A percentile compares a stretch with the other conserved stretches of the same genome.
These are phyloP conservation scores for Deilephila porcellus DNA, from an alignment of 2,888 invertebrate genomes.

Conservation along the genomic window DNA sequence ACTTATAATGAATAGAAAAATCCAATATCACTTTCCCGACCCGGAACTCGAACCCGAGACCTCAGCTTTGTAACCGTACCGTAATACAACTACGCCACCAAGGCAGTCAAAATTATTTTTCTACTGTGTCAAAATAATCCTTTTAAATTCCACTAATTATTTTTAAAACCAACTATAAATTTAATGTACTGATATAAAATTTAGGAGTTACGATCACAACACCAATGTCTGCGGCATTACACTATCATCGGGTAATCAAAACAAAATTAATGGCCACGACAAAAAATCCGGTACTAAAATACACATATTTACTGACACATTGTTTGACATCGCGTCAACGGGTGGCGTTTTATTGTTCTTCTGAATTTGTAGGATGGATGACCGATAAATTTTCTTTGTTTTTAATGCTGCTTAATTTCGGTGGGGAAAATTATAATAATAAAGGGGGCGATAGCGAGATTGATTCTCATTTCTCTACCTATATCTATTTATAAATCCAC, in stretches of 20 bases:
- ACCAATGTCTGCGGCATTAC: neutral
- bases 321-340: conserved; percentile 6
- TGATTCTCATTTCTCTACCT: too few species aligned
- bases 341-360: neutral
- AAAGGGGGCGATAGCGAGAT: neutral
- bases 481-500: too few species aligned
- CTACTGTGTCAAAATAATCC: too few species aligned
- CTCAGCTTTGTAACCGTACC: too few species aligned
- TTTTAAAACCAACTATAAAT: neutral
- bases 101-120: too few species aligned
- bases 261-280: conserved; percentile 1
- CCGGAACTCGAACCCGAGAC: too few species aligned
- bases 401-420: neutral
- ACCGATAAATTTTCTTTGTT: neutral
- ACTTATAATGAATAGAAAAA: too few species aligned
- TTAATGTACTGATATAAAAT: neutral
- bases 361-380: conserved; percentile 2
- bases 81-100: too few species aligned
- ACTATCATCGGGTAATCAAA: conserved; percentile 6
- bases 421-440: neutral
- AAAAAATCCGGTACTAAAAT: conserved; percentile 5
- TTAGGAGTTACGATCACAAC: neutral
- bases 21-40: too few species aligned
- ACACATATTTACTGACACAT: conserved; percentile 32
- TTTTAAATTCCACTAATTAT: neutral